These are phyloP conservation scores for Volucella inflata DNA, from an alignment of 2,888 invertebrate genomes.

Conservation along the genomic window DNA sequence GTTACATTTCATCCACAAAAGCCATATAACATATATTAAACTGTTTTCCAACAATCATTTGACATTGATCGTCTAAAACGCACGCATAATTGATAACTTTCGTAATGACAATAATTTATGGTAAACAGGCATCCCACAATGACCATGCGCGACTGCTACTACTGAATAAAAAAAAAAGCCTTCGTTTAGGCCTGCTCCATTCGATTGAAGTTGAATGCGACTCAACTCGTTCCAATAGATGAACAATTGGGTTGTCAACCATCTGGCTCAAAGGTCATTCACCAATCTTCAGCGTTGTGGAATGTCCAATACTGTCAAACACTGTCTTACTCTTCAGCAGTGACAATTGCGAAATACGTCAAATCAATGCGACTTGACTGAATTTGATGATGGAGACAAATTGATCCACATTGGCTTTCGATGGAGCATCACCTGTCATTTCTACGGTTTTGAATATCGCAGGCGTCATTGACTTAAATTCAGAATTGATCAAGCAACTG, in stretches of 20 bases:
- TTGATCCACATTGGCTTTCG: not conserved
- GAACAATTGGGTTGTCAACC: constrained; percentile 19
- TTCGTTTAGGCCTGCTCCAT: constrained; percentile 4
- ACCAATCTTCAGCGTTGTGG: constrained; percentile 16
- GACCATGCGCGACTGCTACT: not conserved
- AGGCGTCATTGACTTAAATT: constrained; percentile 52
- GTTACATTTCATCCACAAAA: constrained; percentile 14
- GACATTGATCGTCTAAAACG: constrained; percentile 44
- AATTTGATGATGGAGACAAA: not conserved
- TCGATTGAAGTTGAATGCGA: not conserved
- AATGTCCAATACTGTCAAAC: not conserved
- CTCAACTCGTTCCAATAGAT: constrained; percentile 22
- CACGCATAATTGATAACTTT: constrained; percentile 40
- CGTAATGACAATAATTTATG: constrained; percentile 52
- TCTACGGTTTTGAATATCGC: constrained; percentile 4
- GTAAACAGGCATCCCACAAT: constrained; percentile 33
- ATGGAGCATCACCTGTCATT: constrained; percentile 1
- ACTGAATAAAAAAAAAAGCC: constrained; percentile 24
- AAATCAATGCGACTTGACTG: no score
- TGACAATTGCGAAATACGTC: no score
- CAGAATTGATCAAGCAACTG: constrained; percentile 11
- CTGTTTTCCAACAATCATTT: constrained; percentile 17
- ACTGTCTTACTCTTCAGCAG: no score
- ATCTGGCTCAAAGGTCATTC: constrained; percentile 53
- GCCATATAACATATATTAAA: constrained; percentile 3